phyloP scores from a whole-genome alignment of 2,113 vertebrate species.

The Paratilapia polleni region DNA sequence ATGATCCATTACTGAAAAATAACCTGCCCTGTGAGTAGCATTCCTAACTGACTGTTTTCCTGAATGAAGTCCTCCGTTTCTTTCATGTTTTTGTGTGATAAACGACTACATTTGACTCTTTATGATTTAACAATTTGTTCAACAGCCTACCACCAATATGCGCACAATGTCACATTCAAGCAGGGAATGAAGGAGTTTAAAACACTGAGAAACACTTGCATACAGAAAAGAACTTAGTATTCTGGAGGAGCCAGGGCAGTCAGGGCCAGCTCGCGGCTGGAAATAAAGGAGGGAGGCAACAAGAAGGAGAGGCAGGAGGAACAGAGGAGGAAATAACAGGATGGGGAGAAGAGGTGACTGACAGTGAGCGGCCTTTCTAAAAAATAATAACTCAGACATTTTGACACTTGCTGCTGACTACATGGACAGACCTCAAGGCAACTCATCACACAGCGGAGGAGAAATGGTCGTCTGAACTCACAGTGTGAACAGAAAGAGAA shows the following conservation, averaged over 20 bases:
- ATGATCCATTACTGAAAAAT: background rate
- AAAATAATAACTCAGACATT: background rate
- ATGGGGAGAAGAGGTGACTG: background rate
- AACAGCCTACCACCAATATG: accelerated
- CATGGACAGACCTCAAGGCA: background rate
- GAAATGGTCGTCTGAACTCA: background rate
- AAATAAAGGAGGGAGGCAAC: background rate
- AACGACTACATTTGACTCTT: accelerated
- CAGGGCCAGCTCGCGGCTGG: background rate
- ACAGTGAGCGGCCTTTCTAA: background rate
- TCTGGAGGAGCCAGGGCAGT: too few relatives aligned
- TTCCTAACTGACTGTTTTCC: accelerated
- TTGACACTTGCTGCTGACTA: background rate
- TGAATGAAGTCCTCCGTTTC: background rate
- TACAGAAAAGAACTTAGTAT: too few relatives aligned
- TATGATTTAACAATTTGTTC: background rate
- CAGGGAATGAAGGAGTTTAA: background rate
- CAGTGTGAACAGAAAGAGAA: accelerated
- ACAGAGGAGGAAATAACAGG: background rate
- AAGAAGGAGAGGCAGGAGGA: background rate
- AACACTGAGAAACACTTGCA: background rate
- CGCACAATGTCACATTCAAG: background rate
- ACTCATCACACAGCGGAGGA: background rate
- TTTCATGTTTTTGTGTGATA: background rate
- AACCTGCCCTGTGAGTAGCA: accelerated